phyloP scores from a whole-genome alignment of 2,888 invertebrate genomes.

The Laspeyria flexula region DNA sequence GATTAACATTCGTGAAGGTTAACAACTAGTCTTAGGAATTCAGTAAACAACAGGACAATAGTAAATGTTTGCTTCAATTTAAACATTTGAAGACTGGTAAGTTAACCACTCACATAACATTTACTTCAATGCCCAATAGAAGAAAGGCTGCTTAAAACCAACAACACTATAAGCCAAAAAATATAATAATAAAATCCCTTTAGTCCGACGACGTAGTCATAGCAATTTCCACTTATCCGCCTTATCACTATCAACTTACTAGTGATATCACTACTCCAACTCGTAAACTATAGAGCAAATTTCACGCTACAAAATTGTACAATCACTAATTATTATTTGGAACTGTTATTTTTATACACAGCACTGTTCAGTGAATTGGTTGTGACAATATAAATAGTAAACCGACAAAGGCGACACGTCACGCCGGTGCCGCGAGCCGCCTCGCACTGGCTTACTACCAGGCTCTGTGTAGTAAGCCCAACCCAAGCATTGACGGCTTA shows the following conservation, averaged over 20 bases:
- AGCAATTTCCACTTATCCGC: constrained; percentile 75
- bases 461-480: constrained; percentile 57
- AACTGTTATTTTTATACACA: constrained; percentile 40
- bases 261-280: constrained; percentile 54
- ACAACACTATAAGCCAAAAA: constrained; percentile 46
- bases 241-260: constrained; percentile 74
- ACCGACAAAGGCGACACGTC: constrained; percentile 53
- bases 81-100: constrained; percentile 1
- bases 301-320: constrained; percentile 32
- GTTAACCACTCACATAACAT: constrained; percentile 4
- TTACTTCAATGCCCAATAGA: constrained; percentile 8
- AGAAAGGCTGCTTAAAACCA: constrained; percentile 26
- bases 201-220: constrained; percentile 70
- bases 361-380: constrained; percentile 37
- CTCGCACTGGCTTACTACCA: constrained; percentile 66
- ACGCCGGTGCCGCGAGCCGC: constrained; percentile 60
- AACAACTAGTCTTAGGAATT: constrained; percentile 38
- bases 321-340: constrained; percentile 33
- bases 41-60: constrained; percentile 31
- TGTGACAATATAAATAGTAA: constrained; percentile 43
- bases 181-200: constrained; percentile 55
- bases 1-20: constrained; percentile 40
- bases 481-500: constrained; percentile 72
- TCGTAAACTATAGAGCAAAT: constrained; percentile 43
- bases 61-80: constrained; percentile 12